Conservation (phyloP, 2,888 invertebrate genomes). For the Apotomis betuletana region DNA sequence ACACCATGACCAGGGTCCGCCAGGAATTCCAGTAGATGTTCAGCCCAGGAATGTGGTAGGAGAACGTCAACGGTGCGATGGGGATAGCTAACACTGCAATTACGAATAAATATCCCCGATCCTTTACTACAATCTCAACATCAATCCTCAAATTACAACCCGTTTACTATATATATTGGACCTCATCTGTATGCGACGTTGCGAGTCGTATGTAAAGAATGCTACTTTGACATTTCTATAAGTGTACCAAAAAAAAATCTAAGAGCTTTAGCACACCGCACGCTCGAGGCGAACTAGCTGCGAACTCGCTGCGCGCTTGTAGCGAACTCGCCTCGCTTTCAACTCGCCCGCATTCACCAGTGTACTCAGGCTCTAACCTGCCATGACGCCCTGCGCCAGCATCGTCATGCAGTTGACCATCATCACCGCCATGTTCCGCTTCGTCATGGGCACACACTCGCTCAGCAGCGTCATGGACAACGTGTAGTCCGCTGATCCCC, state of each 20-base stretch:
- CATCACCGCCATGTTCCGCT: slow-evolving; percentile 59
- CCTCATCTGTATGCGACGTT: no score
- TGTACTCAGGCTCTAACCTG: slow-evolving; percentile 50
- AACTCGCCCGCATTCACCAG: no score
- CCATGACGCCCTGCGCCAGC: slow-evolving; percentile 63
- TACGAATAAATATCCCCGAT: not conserved
- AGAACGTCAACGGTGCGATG: slow-evolving; percentile 83
- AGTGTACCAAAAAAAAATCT: no score
- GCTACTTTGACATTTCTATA: no score
- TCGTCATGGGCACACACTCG: slow-evolving; percentile 62
- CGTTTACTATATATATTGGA: no score
- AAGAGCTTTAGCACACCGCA: no score
- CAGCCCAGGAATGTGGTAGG: slow-evolving; percentile 63
- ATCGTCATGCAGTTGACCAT: slow-evolving; percentile 63
- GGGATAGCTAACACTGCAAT: slow-evolving; percentile 84
- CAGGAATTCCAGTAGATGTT: slow-evolving; percentile 87
- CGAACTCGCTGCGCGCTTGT: no score
- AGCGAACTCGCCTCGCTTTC: no score
- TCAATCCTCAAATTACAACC: no score
- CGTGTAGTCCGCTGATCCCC: slow-evolving; percentile 61
- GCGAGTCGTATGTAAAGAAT: no score
- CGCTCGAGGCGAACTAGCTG: no score
- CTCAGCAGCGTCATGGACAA: slow-evolving; percentile 63
- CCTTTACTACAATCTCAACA: not conserved
- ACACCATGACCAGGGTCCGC: slow-evolving; percentile 87